phyloP scores from a whole-genome alignment of 2,797 vertebrate species.

The Delichon dasypus region DNA sequence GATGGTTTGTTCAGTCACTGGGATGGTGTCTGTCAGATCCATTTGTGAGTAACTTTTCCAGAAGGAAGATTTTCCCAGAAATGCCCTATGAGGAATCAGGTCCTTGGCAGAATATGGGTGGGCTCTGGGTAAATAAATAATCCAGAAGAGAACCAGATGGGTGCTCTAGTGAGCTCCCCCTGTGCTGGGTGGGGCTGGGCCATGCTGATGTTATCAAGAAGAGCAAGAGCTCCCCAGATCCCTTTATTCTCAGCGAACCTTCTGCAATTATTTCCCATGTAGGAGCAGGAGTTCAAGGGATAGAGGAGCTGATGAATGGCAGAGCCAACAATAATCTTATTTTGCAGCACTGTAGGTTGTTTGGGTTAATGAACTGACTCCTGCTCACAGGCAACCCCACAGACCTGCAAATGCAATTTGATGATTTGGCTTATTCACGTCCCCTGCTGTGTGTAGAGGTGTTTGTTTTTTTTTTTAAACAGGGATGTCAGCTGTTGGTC shows the following conservation, averaged over 20 bases:
- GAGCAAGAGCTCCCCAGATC: not conserved
- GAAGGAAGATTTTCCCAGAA: not conserved
- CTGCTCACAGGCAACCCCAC: not conserved
- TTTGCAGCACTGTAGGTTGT: not conserved
- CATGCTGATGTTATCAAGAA: not conserved
- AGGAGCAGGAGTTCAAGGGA: not conserved
- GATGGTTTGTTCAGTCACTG: not conserved
- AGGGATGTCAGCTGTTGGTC: not conserved
- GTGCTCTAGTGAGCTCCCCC: not conserved
- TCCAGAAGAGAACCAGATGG: not conserved
- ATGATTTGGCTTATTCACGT: conserved; percentile 8
- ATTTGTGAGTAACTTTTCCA: not conserved
- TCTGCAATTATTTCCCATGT: not conserved
- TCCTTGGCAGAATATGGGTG: not conserved
- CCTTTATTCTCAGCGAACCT: not conserved
- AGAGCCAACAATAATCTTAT: conserved; percentile 25
- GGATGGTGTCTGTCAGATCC: not conserved
- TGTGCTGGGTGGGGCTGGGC: not conserved
- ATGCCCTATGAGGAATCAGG: not conserved
- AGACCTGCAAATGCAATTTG: not conserved
- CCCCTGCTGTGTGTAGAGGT: not conserved
- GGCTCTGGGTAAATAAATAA: not conserved
- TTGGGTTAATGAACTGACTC: conserved; percentile 34
- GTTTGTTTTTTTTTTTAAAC: not conserved
- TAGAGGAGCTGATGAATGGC: conserved; percentile 27